phyloP scores from a whole-genome alignment of 2,797 vertebrate genomes.

The Huso huso region DNA sequence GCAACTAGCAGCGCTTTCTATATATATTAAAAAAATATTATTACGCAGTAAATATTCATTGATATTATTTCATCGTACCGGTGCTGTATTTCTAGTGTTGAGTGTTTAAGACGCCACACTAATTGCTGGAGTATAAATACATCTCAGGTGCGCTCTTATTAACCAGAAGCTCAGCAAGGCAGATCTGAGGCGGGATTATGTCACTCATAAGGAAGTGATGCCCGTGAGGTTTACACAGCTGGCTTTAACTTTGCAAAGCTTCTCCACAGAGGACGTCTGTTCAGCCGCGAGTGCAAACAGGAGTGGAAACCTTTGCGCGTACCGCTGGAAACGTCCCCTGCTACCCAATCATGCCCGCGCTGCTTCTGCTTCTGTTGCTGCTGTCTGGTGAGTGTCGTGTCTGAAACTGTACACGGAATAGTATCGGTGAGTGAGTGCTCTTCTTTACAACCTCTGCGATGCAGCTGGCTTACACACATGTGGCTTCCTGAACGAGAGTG shows the following conservation, averaged over 20 bases:
- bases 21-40: no score
- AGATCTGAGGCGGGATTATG: slow-evolving; percentile 20
- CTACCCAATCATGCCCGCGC: slow-evolving; percentile 38
- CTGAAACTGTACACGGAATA: not conserved
- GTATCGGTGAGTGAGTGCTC: no score
- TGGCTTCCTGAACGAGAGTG: no score
- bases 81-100: no score
- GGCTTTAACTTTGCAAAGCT: slow-evolving; percentile 45
- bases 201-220: slow-evolving; percentile 33
- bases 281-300: slow-evolving; percentile 23
- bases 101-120: no score
- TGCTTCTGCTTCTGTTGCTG: slow-evolving; percentile 47
- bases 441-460: no score
- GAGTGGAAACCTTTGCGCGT: slow-evolving; percentile 21
- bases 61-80: no score
- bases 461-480: no score
- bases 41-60: no score
- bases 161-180: not conserved
- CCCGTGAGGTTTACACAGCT: slow-evolving; percentile 40
- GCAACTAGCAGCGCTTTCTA: no score
- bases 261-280: slow-evolving; percentile 22
- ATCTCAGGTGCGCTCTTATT: no score
- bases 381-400: slow-evolving; percentile 47
- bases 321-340: slow-evolving; percentile 15
- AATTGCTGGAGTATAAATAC: no score